Evolutionary conservation across 1,140 invertebrate genomes (phyloP), one percentile per base, ranked within the genome.

Genomic region (Lepidotrigona ventralis): DNA sequence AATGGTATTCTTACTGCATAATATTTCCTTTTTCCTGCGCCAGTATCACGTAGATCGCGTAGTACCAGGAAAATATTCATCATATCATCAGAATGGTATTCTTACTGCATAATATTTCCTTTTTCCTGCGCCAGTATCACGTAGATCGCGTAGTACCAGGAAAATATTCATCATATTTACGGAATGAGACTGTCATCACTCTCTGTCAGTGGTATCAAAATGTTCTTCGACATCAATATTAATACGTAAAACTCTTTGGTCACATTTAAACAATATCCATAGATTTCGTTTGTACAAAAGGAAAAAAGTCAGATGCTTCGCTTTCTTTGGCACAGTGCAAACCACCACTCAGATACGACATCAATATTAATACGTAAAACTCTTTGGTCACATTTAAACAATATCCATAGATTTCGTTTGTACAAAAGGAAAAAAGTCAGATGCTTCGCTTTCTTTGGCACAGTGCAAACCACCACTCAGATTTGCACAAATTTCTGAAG

Each of bases 221-320:
- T 99, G 99, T 95, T 99, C 99, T 94, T 99, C 99, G 3, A 99
- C 99, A 93, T 99, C 99, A 90, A 99, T 99, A 92, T 99, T 99
- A 86, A 99, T 99, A 91, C 99, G 99, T 26, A 99, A 94, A 56
- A 99, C 99, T 90, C 99, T 95, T 33, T 98, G 97, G 94, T 99
- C 97, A 93, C 99, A 99, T 93, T 99, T 99, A 0, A 99, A 94
- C 26, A 99, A 93, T 89, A 99, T 99, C n/a, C 98, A 98, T 64
- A 99, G 91, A 99, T 99, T 88, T 99, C 98, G 93, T 99, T 99
- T 0, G 99, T 98, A 93, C 99, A 99, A 92, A 98, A 99, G 39
- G 33, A 3, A 33, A 46, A 93, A 99, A 99, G 2, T 98, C 98
- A 39, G 98, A 99, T 9, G 98, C 98, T 95, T 99, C 98, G n/a